Percentiles rank a stretch among this genome's conserved stretches.
These are phyloP conservation scores for Drosophila multiciliata DNA, from an alignment of 2,888 invertebrate species.

Conservation along the genomic window DNA sequence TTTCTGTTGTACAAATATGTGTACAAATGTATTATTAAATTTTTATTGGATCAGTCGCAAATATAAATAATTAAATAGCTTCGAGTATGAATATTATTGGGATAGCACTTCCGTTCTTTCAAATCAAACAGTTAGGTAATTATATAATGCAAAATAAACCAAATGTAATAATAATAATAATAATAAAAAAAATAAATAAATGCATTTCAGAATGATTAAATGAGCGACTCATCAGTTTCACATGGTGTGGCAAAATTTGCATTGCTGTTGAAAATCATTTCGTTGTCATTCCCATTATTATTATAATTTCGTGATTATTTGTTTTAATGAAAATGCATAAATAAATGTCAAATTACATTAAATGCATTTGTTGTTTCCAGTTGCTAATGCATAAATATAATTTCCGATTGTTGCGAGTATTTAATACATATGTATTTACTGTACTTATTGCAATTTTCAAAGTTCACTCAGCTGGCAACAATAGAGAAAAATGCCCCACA, in stretches of 20 bases:
- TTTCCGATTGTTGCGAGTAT: conserved; percentile 60
- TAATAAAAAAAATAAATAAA: conserved; percentile 11
- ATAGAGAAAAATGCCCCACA: conserved; percentile 37
- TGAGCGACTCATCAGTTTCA: conserved; percentile 42
- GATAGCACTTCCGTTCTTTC: conserved; percentile 34
- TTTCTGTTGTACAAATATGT: conserved; percentile 21
- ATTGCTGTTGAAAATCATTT: conserved; percentile 50
- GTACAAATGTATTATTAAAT: neutral
- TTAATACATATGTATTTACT: conserved; percentile 1
- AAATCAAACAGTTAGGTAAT: conserved; percentile 13
- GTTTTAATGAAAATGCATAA: conserved; percentile 76
- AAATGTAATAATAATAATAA: conserved; percentile 1
- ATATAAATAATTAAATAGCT: conserved; percentile 43
- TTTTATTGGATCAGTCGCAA: conserved; percentile 5
- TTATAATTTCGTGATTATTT: conserved; percentile 73
- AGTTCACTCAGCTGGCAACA: conserved; percentile 47
- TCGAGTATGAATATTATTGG: conserved; percentile 27
- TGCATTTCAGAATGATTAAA: conserved; percentile 48
- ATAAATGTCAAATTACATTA: conserved; percentile 78
- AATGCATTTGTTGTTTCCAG: conserved; percentile 58
- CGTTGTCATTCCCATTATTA: conserved; percentile 64
- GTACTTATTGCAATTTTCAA: conserved; percentile 40
- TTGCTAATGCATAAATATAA: conserved; percentile 59
- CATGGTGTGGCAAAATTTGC: conserved; percentile 37
- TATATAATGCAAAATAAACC: conserved; percentile 28